phyloP scores from a whole-genome alignment of 2,888 invertebrate genomes.

The Petrolisthes manimaculis region DNA sequence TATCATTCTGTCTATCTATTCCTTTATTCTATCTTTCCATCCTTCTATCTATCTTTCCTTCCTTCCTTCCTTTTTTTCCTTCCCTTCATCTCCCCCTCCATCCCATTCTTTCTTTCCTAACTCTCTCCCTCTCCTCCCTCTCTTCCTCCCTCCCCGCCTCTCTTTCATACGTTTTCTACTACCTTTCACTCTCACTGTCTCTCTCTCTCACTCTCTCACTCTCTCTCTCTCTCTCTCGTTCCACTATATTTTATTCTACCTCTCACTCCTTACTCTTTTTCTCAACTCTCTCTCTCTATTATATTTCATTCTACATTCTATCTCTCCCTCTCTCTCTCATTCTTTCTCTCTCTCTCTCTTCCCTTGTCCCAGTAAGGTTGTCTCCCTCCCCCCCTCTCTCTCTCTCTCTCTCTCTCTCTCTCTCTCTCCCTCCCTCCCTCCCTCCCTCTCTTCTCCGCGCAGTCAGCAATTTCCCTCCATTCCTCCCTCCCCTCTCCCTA shows the following conservation, averaged over 20 bases:
- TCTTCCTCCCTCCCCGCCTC: background rate
- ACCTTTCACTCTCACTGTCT: background rate
- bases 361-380: background rate
- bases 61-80: too few relatives aligned
- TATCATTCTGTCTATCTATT: too few relatives aligned
- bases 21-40: too few relatives aligned
- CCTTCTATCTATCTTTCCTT: background rate
- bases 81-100: background rate
- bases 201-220: background rate
- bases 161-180: background rate
- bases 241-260: background rate
- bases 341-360: background rate
- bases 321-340: background rate
- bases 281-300: background rate
- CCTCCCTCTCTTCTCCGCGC: background rate
- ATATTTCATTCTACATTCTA: background rate
- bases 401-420: background rate
- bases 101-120: background rate
- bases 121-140: too few relatives aligned
- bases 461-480: background rate
- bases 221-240: background rate
- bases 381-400: conserved; percentile 6
- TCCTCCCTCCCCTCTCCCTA: background rate
- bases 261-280: background rate
- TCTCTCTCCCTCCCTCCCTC: background rate